Evolutionary conservation across 1,140 invertebrate genomes (phyloP).

Genomic region (Tetramorium parvispinum): DNA sequence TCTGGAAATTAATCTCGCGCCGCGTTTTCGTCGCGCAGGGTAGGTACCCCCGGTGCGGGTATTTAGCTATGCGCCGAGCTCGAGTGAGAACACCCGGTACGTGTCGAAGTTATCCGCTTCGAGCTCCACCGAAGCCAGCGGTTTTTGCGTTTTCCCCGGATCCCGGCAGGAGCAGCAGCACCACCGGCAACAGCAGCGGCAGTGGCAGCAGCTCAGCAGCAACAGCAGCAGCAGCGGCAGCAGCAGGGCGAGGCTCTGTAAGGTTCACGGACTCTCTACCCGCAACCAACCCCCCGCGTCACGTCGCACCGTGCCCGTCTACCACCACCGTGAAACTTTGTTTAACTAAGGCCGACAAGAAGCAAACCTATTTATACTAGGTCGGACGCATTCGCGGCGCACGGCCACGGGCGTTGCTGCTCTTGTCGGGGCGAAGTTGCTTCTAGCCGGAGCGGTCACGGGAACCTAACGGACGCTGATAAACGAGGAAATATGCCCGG

Average conservation of each 20-base stretch:
- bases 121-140: conserved; percentile 77
- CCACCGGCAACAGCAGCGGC: conserved; percentile 61
- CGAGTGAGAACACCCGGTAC: conserved; percentile 75
- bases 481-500: conserved; percentile 63
- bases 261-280: conserved; percentile 77
- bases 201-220: conserved; percentile 66
- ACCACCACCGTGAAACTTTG: conserved; percentile 79
- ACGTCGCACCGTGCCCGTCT: conserved; percentile 8
- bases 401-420: conserved; percentile 63
- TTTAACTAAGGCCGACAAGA: conserved; percentile 84
- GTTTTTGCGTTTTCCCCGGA: conserved; percentile 83
- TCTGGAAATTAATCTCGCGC: not conserved
- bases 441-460: conserved; percentile 27
- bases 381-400: conserved; percentile 78
- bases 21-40: not conserved
- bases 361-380: conserved; percentile 84
- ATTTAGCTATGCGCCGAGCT: conserved; percentile 23
- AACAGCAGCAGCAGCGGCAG: conserved; percentile 48
- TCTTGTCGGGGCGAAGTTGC: conserved; percentile 51
- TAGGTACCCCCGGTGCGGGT: not conserved
- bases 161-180: conserved; percentile 61
- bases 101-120: conserved; percentile 73
- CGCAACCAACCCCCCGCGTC: conserved; percentile 63
- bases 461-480: conserved; percentile 65
- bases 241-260: conserved; percentile 67